Evolutionary conservation across 2,888 invertebrate species (phyloP), one percentile per base, ranked within the genome.

Genomic region (Lumbricus terrestris): DNA sequence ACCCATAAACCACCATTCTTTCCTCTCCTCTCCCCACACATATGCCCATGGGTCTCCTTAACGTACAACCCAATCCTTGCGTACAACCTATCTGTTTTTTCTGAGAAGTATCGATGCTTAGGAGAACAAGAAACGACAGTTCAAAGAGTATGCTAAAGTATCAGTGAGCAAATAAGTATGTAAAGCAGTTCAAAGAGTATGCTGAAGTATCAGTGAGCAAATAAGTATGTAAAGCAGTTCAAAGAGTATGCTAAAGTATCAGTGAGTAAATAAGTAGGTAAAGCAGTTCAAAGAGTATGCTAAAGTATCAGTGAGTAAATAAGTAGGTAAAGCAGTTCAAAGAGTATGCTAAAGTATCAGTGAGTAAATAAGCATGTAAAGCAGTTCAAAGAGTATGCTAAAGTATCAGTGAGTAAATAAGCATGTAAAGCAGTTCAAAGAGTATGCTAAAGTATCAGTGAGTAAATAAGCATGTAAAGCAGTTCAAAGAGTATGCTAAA

Each of bases 361-460:
- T 85, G 1, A 23, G 6, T 88, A 69, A 37, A 38, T 54, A 8
- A 33, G 34, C 20, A 37, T 23, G 37, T 47, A 54, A 29, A 91
- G 92, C 92, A 69, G 47, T 42, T 18, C 69, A 88, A 29, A 47
- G 33, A 29, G 42, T 40, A 40, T 2, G 11, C 13, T 33, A 54
- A n/a, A 23, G 35, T 89, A 89, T 23, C 40, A 83, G 33, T 85
- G 1, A 23, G 6, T 88, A 69, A 37, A 38, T 54, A 8, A 33
- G 34, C 20, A 37, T 23, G 37, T 47, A 54, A 29, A 91, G 92
- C 92, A 69, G 47, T 42, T 18, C 69, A 88, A 29, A 47, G 33
- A 29, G 42, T 40, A 40, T 2, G 11, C 13, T 33, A 54, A n/a
- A 23, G 35, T 89, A 89, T 23, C 40, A 83, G 33, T 85, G 1